Evolutionary conservation across 2,113 vertebrate species (phyloP).

Genomic region (Pterophyllum scalare): DNA sequence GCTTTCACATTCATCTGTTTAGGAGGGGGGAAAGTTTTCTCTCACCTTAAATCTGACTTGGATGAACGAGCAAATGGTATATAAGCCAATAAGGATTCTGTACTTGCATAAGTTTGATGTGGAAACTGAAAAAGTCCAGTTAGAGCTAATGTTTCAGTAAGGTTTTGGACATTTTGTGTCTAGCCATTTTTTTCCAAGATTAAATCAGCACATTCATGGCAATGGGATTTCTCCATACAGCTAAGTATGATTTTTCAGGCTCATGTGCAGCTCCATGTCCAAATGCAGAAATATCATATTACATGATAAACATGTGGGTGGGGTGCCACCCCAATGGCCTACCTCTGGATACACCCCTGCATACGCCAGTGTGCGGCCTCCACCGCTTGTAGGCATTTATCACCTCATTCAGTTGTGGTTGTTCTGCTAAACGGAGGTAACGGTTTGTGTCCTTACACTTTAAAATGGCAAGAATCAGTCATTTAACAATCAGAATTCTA

Average conservation of each 20-base stretch:
- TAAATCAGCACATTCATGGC: background rate
- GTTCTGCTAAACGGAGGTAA: background rate
- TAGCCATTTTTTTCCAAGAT: background rate
- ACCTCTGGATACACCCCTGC: background rate
- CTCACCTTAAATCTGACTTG: background rate
- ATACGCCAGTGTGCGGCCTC: background rate
- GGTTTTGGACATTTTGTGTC: background rate
- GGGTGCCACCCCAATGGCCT: no score
- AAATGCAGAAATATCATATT: background rate
- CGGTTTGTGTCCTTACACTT: background rate
- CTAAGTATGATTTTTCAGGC: no score
- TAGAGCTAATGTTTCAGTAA: no score
- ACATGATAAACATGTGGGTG: background rate
- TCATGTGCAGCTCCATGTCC: no score
- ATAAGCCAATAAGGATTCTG: accelerated
- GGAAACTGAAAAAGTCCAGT: background rate
- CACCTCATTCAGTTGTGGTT: background rate
- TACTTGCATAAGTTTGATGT: background rate
- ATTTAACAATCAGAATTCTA: background rate
- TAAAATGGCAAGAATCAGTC: background rate
- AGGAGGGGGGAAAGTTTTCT: background rate
- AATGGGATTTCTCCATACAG: background rate
- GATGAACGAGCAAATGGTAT: background rate
- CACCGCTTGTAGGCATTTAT: background rate
- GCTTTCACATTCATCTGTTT: background rate